Conservation (phyloP, 1,140 invertebrate genomes). For the Drosophila prosaltans region DNA sequence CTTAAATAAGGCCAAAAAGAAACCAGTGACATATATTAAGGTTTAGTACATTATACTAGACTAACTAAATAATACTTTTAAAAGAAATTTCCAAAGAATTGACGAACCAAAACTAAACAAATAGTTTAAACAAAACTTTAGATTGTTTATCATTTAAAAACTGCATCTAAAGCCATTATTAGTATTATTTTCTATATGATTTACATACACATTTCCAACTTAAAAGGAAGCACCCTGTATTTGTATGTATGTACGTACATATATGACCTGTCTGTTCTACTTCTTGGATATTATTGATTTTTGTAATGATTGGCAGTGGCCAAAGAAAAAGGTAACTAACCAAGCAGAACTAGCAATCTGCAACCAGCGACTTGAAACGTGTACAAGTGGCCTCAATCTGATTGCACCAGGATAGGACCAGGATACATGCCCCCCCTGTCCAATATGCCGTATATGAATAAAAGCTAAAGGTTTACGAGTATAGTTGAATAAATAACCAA, state of each 20-base stretch:
- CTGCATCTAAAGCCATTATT: no score
- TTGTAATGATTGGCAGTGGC: constrained; percentile 52
- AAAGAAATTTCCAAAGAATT: no score
- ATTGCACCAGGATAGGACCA: constrained; percentile 17
- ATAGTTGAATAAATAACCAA: not conserved
- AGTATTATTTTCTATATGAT: no score
- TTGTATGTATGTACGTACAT: not conserved
- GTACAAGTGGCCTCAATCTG: constrained; percentile 44
- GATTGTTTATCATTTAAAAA: no score
- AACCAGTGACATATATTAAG: no score
- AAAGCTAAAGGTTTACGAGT: not conserved
- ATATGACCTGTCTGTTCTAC: constrained; percentile 25
- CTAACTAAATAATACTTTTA: no score
- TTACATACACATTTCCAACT: no score
- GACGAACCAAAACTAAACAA: no score
- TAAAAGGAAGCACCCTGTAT: constrained; percentile 25
- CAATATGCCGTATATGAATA: constrained; percentile 6
- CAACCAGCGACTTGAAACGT: constrained; percentile 39
- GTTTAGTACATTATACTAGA: no score
- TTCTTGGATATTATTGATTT: constrained; percentile 59
- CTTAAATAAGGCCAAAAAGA: no score
- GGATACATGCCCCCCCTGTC: not conserved
- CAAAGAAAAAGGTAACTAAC: constrained; percentile 18
- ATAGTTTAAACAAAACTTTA: no score
- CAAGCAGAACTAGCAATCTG: constrained; percentile 8